Percentiles rank a stretch among this genome's conserved stretches.
Conservation (phyloP, 2,113 vertebrate species). For the Chelonoidis abingdonii region DNA sequence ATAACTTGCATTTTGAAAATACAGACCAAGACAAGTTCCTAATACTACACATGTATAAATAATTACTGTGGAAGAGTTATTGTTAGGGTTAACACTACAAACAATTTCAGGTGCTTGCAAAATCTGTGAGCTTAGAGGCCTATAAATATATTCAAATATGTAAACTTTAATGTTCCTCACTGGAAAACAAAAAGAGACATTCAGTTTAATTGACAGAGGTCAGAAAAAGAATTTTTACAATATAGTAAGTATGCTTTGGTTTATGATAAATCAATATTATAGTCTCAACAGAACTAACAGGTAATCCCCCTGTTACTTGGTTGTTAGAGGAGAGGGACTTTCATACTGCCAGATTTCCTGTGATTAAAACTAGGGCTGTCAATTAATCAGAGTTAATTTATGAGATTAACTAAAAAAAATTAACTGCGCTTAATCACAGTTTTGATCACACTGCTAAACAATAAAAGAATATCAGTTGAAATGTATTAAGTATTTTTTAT, state of each 20-base stretch:
- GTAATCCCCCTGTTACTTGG: not conserved
- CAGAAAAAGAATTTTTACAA: not conserved
- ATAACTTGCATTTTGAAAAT: slow-evolving; percentile 33
- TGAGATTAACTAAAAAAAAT: no score
- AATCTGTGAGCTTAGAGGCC: not conserved
- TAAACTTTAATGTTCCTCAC: slow-evolving; percentile 42
- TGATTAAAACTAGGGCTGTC: no score
- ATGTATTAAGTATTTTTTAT: no score
- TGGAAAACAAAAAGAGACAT: slow-evolving; percentile 50
- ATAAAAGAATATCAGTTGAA: no score
- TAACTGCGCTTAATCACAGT: no score
- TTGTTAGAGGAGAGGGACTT: not conserved
- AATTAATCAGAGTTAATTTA: no score
- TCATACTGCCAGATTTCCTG: not conserved
- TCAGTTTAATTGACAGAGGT: slow-evolving; percentile 46
- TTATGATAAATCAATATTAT: slow-evolving; percentile 8
- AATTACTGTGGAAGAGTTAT: slow-evolving; percentile 25
- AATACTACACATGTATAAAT: not conserved
- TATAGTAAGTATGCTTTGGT: slow-evolving; percentile 25
- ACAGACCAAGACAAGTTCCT: not conserved
- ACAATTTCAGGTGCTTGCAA: slow-evolving; percentile 30
- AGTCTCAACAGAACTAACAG: not conserved
- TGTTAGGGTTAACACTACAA: slow-evolving; percentile 18
- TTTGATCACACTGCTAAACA: no score
- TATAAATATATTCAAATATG: slow-evolving; percentile 3